Conservation (phyloP, 2,888 invertebrate genomes). For the Xanthorhoe spadicearia region DNA sequence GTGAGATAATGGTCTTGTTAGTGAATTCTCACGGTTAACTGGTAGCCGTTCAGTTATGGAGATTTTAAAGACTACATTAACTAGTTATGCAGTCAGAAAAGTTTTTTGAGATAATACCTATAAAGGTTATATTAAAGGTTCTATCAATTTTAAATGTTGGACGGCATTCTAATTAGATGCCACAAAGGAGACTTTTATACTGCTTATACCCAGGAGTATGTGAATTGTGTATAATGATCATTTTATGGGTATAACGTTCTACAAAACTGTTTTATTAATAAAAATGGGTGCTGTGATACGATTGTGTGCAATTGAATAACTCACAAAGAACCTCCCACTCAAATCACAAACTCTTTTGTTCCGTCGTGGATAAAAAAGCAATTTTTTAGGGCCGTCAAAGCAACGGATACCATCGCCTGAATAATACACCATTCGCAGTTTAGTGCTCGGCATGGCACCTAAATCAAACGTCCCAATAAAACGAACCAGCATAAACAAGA, state of each 20-base stretch:
- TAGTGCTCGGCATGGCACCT: constrained; percentile 8
- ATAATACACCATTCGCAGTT: constrained; percentile 10
- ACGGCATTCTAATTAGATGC: no score
- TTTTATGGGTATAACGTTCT: no score
- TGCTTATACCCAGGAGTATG: no score
- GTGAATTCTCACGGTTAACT: constrained; percentile 32
- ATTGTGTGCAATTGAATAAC: no score
- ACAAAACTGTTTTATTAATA: no score
- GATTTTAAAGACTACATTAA: constrained; percentile 2
- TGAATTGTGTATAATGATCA: no score
- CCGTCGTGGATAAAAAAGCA: no score
- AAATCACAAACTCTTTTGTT: no score
- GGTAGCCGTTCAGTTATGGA: constrained; percentile 9
- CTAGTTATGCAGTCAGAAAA: constrained; percentile 1
- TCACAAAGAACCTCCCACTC: no score
- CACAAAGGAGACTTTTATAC: no score
- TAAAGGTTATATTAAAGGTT: no score
- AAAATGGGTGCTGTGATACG: no score
- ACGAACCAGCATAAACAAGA: constrained; percentile 19
- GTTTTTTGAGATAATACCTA: not conserved
- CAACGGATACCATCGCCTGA: not conserved
- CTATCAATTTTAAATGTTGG: not conserved
- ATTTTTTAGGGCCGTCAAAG: not conserved
- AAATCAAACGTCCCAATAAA: constrained; percentile 20
- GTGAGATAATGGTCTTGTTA: constrained; percentile 40